These are phyloP conservation scores for Tetragonula carbonaria DNA, from an alignment of 2,888 invertebrate genomes.

Conservation along the genomic window DNA sequence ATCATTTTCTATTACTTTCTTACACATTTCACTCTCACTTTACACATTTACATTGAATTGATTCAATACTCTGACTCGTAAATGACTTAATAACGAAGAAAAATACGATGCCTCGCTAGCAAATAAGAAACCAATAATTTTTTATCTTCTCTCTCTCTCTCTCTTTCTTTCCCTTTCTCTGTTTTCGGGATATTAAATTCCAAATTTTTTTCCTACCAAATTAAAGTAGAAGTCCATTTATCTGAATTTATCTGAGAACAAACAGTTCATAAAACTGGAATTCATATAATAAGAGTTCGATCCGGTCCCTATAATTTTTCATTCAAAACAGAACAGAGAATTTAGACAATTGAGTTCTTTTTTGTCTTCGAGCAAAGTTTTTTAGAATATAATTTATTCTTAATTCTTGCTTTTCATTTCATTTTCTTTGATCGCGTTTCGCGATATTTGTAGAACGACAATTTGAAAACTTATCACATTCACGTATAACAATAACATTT, in stretches of 20 bases:
- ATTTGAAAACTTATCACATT: too few relatives aligned
- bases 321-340: neutral
- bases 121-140: neutral
- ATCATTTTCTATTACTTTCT: neutral
- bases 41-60: neutral
- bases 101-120: neutral
- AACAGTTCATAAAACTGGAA: neutral
- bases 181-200: neutral
- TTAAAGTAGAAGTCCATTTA: neutral
- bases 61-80: neutral
- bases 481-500: too few relatives aligned
- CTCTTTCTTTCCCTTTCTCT: neutral
- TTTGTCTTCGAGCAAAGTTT: too few relatives aligned
- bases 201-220: neutral
- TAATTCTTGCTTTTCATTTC: too few relatives aligned
- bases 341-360: neutral
- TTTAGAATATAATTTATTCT: too few relatives aligned
- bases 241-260: neutral
- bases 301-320: neutral
- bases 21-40: neutral
- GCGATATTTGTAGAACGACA: too few relatives aligned
- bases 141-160: neutral
- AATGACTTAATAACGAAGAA: constrained; percentile 2
- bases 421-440: too few relatives aligned
- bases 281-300: neutral